Conservation (phyloP, 2,113 vertebrate species). For the Takifugu bimaculatus region DNA sequence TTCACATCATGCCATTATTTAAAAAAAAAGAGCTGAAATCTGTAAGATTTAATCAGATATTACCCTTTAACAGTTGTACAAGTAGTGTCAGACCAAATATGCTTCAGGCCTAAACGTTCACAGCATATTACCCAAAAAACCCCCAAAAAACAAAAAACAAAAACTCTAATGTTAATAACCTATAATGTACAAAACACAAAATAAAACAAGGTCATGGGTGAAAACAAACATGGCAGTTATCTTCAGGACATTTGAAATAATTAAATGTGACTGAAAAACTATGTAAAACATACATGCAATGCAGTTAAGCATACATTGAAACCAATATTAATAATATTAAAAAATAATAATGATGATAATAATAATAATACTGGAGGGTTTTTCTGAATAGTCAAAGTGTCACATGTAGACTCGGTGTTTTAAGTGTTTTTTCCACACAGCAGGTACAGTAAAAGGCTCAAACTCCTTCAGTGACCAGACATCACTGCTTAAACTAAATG, state of each 20-base stretch:
- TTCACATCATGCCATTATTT: conserved; percentile 47
- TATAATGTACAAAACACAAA: conserved; percentile 46
- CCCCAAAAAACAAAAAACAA: conserved; percentile 13
- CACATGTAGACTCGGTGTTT: conserved; percentile 67
- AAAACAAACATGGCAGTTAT: conserved; percentile 45
- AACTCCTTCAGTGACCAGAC: conserved; percentile 52
- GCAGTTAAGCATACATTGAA: conserved; percentile 17
- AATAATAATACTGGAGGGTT: conserved; percentile 37
- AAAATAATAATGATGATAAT: conserved; percentile 37
- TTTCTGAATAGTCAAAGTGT: conserved; percentile 55
- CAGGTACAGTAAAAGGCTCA: conserved; percentile 55
- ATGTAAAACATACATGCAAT: conserved; percentile 29
- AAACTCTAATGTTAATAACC: conserved; percentile 38
- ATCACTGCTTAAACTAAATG: conserved; percentile 63
- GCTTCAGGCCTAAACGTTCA: conserved; percentile 21
- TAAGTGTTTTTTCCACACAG: conserved; percentile 44
- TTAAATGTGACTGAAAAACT: conserved; percentile 33
- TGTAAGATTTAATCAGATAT: conserved; percentile 33
- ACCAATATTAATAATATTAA: conserved; percentile 18
- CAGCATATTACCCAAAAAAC: neutral
- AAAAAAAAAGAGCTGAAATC: conserved; percentile 38
- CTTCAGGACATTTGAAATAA: conserved; percentile 46
- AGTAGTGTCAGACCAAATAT: conserved; percentile 48
- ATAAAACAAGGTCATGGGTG: conserved; percentile 34
- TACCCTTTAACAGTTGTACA: conserved; percentile 54